Evolutionary conservation across 2,888 invertebrate species (phyloP).

Genomic region (Theretra japonica): DNA sequence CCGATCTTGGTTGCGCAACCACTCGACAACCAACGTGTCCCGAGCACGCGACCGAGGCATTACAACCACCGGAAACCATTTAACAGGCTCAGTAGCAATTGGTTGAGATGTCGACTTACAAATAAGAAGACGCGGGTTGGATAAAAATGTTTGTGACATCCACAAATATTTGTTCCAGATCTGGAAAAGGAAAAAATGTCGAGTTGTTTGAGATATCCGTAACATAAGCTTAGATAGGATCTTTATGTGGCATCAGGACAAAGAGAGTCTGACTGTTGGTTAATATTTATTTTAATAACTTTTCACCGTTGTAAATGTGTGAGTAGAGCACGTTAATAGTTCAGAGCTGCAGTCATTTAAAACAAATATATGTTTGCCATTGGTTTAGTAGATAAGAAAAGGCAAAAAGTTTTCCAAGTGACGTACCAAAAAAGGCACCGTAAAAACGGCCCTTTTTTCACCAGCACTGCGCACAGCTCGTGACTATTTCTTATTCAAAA

Average conservation of each 20-base stretch:
- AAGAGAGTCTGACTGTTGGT: too few relatives aligned
- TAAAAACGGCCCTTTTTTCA: background rate
- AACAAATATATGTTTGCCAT: too few relatives aligned
- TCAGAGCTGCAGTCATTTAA: background rate
- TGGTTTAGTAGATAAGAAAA: too few relatives aligned
- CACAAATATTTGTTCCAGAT: too few relatives aligned
- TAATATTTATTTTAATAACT: slow-evolving; percentile 33
- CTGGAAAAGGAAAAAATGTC: too few relatives aligned
- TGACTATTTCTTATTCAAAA: slow-evolving; percentile 43
- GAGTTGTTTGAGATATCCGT: too few relatives aligned
- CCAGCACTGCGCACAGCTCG: background rate
- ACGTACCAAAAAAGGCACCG: slow-evolving; percentile 25
- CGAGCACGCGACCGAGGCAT: slow-evolving; percentile 59
- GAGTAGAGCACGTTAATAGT: slow-evolving; percentile 35
- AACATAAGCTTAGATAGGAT: too few relatives aligned
- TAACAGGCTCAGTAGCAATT: background rate
- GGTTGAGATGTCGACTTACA: too few relatives aligned
- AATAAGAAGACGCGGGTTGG: too few relatives aligned
- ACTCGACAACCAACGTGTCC: slow-evolving; percentile 44
- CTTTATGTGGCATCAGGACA: too few relatives aligned
- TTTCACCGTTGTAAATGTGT: slow-evolving; percentile 48
- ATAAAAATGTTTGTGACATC: too few relatives aligned
- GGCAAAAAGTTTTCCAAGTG: too few relatives aligned
- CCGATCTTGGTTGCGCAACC: slow-evolving; percentile 61
- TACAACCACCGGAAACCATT: slow-evolving; percentile 55